Conservation (phyloP, 2,888 invertebrate species). For the Callyntrura sp. region DNA sequence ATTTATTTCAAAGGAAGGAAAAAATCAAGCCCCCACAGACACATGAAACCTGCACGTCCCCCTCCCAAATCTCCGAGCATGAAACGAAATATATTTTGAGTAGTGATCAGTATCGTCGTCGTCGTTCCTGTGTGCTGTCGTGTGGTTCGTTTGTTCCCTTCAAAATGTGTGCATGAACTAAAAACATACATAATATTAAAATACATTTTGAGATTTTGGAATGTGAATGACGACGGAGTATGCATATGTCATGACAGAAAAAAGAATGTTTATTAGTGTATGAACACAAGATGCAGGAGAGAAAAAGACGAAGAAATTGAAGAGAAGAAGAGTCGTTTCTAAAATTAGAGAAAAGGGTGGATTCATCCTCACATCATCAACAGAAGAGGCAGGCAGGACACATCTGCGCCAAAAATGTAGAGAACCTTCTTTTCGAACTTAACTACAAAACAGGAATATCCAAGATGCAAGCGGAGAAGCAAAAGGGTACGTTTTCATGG, state of each 20-base stretch:
- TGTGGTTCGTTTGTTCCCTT: conserved; percentile 23
- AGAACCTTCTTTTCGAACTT: conserved; percentile 41
- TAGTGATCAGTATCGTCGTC: conserved; percentile 34
- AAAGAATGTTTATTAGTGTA: conserved; percentile 28
- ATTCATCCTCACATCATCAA: conserved; percentile 41
- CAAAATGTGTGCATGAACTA: conserved; percentile 3
- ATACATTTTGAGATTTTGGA: conserved; percentile 3
- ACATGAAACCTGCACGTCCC: conserved; percentile 20
- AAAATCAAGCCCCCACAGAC: conserved; percentile 29
- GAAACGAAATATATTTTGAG: background rate
- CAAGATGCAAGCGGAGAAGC: background rate
- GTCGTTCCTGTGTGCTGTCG: conserved; percentile 10
- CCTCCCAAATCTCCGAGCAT: conserved; percentile 69
- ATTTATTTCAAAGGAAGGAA: background rate
- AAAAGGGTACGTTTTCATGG: background rate
- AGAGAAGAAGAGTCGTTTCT: conserved; percentile 66
- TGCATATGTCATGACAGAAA: conserved; percentile 1
- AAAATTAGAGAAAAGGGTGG: conserved; percentile 70
- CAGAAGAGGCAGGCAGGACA: conserved; percentile 59
- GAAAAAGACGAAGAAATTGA: conserved; percentile 10
- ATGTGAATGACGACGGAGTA: no score
- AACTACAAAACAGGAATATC: background rate
- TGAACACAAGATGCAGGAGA: no score
- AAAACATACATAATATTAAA: background rate
- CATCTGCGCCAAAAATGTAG: conserved; percentile 54